A percentile compares a stretch with the other conserved stretches of the same genome.
phyloP scores from a whole-genome alignment of 2,888 invertebrate species.

The Sycophila texana region DNA sequence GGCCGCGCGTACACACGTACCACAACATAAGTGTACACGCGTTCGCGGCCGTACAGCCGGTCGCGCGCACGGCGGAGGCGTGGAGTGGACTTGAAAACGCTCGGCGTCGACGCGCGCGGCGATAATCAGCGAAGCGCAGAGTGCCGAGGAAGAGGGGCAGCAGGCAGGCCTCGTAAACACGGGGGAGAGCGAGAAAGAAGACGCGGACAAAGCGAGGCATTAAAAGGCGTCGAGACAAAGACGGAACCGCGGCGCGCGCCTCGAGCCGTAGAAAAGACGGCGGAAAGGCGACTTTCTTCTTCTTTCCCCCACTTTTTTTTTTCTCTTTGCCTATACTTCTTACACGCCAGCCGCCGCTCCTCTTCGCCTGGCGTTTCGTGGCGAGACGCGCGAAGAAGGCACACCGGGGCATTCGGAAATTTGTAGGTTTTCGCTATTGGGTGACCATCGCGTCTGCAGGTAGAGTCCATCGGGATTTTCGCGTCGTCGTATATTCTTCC shows the following conservation, averaged over 20 bases:
- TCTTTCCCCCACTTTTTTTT: no score
- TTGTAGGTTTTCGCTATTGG: no score
- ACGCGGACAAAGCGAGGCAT: not conserved
- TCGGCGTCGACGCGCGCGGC: slow-evolving; percentile 2
- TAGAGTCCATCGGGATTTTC: no score
- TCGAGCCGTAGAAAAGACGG: not conserved
- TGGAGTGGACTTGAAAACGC: not conserved
- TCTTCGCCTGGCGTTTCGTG: no score
- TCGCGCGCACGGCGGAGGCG: not conserved
- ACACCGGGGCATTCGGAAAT: no score
- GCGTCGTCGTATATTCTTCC: no score
- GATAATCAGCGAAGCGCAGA: slow-evolving; percentile 40
- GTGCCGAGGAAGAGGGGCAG: slow-evolving; percentile 39
- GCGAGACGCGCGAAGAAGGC: no score
- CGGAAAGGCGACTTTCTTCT: slow-evolving; percentile 3
- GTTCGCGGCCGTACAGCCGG: no score
- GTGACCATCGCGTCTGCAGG: no score
- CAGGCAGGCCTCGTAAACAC: slow-evolving; percentile 55
- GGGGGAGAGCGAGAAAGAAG: slow-evolving; percentile 52
- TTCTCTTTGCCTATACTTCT: no score
- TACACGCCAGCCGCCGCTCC: no score
- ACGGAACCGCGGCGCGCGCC: not conserved
- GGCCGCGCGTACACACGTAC: not conserved
- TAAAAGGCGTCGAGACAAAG: slow-evolving; percentile 1
- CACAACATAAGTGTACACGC: not conserved